phyloP scores from a whole-genome alignment of 2,797 vertebrate species.

The Geotrypetes seraphini region DNA sequence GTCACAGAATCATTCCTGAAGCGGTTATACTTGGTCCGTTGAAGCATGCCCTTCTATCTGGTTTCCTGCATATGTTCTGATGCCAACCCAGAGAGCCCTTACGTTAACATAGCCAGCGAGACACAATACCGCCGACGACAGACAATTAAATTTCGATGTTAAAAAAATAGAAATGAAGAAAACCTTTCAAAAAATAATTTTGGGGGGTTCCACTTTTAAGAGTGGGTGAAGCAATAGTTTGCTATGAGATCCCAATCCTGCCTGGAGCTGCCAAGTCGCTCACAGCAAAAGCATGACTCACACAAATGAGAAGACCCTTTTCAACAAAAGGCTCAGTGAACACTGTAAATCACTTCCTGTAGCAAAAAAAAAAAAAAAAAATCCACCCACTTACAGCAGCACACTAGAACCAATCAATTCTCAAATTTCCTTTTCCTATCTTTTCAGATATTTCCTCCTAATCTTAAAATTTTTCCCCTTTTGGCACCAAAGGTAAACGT shows the following conservation, averaged over 20 bases:
- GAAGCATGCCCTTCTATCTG: slow-evolving; percentile 97
- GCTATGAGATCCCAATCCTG: slow-evolving; percentile 63
- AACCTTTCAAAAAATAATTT: slow-evolving; percentile 9
- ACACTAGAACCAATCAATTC: slow-evolving; percentile 87
- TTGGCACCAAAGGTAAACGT: slow-evolving; percentile 36
- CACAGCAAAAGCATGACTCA: slow-evolving; percentile 96
- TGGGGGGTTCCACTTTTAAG: slow-evolving; percentile 32
- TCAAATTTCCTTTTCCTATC: slow-evolving; percentile 69
- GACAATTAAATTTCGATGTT: slow-evolving; percentile 44
- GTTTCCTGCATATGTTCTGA: slow-evolving; percentile 76
- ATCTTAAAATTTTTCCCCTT: slow-evolving; percentile 40
- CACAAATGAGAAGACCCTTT: slow-evolving; percentile 94
- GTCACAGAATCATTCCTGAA: slow-evolving; percentile 99
- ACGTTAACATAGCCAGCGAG: slow-evolving; percentile 77
- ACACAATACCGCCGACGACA: slow-evolving; percentile 53
- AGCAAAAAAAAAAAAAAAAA: slow-evolving; percentile 66
- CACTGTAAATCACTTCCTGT: slow-evolving; percentile 98
- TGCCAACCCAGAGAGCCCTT: slow-evolving; percentile 68
- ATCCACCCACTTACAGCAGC: slow-evolving; percentile 95
- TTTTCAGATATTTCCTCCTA: slow-evolving; percentile 60
- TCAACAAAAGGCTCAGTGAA: slow-evolving; percentile 98
- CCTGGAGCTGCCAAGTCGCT: slow-evolving; percentile 79
- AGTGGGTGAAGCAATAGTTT: slow-evolving; percentile 58
- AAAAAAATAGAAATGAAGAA: slow-evolving; percentile 36
- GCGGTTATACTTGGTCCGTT: slow-evolving; percentile 98